Evolutionary conservation across 1,140 invertebrate species (phyloP).

Genomic region (Hylaeus volcanicus): DNA sequence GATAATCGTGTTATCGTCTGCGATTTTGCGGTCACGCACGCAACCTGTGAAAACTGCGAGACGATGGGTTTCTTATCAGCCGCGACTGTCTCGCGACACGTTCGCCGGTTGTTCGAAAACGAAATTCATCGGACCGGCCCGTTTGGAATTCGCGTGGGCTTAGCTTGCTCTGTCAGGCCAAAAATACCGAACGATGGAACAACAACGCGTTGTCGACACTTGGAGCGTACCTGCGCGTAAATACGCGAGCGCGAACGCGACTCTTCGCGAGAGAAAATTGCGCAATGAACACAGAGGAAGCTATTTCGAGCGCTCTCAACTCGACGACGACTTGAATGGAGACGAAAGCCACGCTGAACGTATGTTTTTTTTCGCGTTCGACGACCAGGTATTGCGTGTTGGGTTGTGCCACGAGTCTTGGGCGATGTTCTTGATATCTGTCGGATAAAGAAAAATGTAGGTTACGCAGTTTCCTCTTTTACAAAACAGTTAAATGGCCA

Average conservation of each 20-base stretch:
- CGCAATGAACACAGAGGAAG: slow-evolving; percentile 35
- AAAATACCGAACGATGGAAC: slow-evolving; percentile 4
- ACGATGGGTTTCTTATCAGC: no score
- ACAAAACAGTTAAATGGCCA: no score
- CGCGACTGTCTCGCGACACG: no score
- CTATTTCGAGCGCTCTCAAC: slow-evolving; percentile 37
- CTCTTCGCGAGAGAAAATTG: slow-evolving; percentile 22
- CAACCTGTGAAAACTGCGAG: no score
- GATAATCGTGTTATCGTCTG: slow-evolving; percentile 50
- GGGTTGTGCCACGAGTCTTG: no score
- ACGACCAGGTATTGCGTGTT: no score
- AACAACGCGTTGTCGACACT: neutral
- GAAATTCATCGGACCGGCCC: neutral
- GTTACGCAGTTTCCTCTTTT: no score
- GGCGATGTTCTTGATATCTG: no score
- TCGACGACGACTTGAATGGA: slow-evolving; percentile 12
- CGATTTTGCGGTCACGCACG: neutral
- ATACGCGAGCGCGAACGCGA: neutral
- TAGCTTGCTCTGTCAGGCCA: neutral
- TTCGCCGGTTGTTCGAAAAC: neutral
- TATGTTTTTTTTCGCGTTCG: slow-evolving; percentile 27
- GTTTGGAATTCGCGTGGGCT: slow-evolving; percentile 21
- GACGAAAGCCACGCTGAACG: slow-evolving; percentile 22
- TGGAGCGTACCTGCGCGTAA: neutral
- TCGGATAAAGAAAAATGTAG: no score